Base-by-base conservation (phyloP, 1,140 invertebrate species). In the Tigriopus japonicus region DNA sequence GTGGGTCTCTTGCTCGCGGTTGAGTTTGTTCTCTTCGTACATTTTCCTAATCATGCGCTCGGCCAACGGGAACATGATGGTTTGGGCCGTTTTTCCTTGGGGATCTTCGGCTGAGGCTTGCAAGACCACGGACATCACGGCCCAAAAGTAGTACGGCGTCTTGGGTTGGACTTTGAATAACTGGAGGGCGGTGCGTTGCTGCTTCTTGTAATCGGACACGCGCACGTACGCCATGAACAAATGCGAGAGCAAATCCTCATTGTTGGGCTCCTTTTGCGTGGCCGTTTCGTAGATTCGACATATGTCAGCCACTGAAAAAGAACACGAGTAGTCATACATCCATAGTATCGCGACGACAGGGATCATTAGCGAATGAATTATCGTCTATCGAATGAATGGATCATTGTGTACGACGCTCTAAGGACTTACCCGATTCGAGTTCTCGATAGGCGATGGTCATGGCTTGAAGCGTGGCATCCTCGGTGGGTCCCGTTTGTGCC, bases 91-190 rank as follows among this genome's bases (percentile, higher is more conserved):
- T 14, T 70, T 69, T 28, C 67, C 69, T 58, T 70, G 35, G 28
- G 21, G 42, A 12, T 28, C 55, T 54, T 28, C 15, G 61, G 15
- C 13, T 23, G 58, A 21, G n/a, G 41, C 42, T 15, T 59, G 40
- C 21, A 42, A 19, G 28, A 62, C 58, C 14, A 56, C 23, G 2
- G 14, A 55, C 40, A 67, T 43, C 40, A 63, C 40, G 60, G 86
- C 85, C 94, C 93, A 98, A 71, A 94, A 95, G 70, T 93, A 95
- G 72, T 97, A 98, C 0, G 90, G 91, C 71, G 90, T 94, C 72
- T 95, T 96, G 24, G 86, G 83, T 69, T 83, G 84, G 28, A 63
- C 56, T 74, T 91, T 94, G 69, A 92, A 95, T 5, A 98, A 75
- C 19, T 79, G 77, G 75, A 95, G 79, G 0, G 93, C 93, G 9